Percentiles rank a stretch among this genome's conserved stretches.
Evolutionary conservation across 2,113 vertebrate genomes (phyloP).

Genomic region (Sisor rabdophorus): DNA sequence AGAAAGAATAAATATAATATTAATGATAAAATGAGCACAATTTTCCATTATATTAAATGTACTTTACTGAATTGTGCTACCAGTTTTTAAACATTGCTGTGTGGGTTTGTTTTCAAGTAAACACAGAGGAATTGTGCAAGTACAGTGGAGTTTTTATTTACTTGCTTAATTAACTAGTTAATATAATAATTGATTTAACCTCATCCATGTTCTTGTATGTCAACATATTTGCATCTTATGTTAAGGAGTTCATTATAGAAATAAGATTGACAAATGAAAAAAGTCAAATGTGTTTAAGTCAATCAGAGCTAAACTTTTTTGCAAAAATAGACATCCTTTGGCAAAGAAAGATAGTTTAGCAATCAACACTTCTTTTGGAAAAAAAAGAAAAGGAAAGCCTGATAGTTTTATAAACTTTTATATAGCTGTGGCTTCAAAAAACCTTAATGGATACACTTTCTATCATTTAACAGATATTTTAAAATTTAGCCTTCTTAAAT

Average conservation of each 20-base stretch:
- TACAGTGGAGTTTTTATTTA: neutral
- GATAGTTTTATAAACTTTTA: neutral
- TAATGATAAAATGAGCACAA: too few relatives aligned
- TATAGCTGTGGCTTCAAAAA: neutral
- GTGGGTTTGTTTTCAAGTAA: neutral
- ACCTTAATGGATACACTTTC: too few relatives aligned
- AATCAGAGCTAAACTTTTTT: neutral
- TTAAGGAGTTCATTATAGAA: neutral
- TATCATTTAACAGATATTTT: too few relatives aligned
- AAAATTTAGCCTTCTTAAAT: too few relatives aligned
- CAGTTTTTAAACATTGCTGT: neutral
- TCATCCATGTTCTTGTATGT: neutral
- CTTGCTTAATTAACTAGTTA: neutral
- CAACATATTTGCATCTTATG: neutral
- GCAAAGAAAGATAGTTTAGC: neutral
- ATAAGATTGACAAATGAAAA: neutral
- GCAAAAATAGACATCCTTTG: neutral
- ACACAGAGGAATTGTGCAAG: neutral
- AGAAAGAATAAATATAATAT: too few relatives aligned
- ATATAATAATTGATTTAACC: neutral
- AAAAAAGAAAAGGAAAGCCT: neutral
- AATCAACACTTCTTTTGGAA: neutral
- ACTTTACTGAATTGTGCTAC: too few relatives aligned
- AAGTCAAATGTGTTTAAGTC: neutral
- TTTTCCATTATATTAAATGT: too few relatives aligned